Evolutionary conservation across 2,888 invertebrate species (phyloP), one percentile per base, ranked within the genome.

Genomic region (Proisotoma minuta): DNA sequence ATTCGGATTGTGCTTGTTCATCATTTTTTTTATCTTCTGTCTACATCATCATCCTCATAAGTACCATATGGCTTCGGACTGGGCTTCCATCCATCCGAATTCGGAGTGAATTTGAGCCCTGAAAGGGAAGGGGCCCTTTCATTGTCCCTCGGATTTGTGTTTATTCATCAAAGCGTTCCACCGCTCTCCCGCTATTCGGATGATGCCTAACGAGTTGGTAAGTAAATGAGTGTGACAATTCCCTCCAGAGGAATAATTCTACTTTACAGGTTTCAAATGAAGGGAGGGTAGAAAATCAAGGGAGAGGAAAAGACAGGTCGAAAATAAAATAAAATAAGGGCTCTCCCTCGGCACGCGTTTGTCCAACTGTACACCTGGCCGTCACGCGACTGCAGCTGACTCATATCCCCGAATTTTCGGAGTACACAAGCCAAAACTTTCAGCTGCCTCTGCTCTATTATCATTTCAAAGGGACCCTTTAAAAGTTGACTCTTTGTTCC

Each of bases 341-440:
- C 15, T 34, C 34, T 8, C 15, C 8, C 8, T 34, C 34, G 68
- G 71, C 72, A 71, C 71, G 71, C 71, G 73, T 62, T 69, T 65
- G 66, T 65, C 63, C 61, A 66, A 58, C 57, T 40, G 58, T 40
- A 61, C 73, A 73, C 73, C 73, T 73, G 73, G 73, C 68, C 66
- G 70, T 73, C 73, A 70, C 73, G 71, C 70, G 73, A 71, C 73
- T 8, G 52, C 52, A 73, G 73, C 73, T 73, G 73, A 73, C 65
- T 73, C 73, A 73, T 54, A 39, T 4, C 34, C 15, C 34, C 34
- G 34, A 34, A 34, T 34, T 34, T 15, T 8, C 8, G 34, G 8
- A 34, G 8, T 34, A 34, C 34, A 8, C 8, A 8, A 8, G 34
- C 8, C 34, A 8, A 34, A 15, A 15, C 54, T 20, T 34, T 39